phyloP scores from a whole-genome alignment of 2,113 vertebrate species.

The Shinisaurus crocodilurus region DNA sequence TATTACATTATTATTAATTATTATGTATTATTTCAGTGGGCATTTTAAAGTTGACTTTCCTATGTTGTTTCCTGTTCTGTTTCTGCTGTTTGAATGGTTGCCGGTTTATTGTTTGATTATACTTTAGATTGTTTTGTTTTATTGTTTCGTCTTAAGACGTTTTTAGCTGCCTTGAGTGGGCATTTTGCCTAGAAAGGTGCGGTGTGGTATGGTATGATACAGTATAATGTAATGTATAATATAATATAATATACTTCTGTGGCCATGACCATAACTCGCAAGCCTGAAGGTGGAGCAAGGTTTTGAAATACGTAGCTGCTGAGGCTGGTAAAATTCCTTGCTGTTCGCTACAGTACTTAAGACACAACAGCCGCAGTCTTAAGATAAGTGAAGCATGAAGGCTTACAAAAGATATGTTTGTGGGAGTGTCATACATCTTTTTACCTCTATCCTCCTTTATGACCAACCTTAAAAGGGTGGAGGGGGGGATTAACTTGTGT shows the following conservation, averaged over 20 bases:
- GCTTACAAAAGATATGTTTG: slow-evolving; percentile 43
- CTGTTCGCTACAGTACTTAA: background rate
- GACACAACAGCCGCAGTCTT: background rate
- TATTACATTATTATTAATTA: too few relatives aligned
- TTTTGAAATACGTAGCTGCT: slow-evolving; percentile 18
- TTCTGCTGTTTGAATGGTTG: background rate
- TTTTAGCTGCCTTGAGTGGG: background rate
- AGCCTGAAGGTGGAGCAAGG: background rate
- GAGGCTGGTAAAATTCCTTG: background rate
- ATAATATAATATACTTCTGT: background rate
- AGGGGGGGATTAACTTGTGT: slow-evolving; percentile 16
- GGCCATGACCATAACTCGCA: background rate
- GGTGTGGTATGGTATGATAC: background rate
- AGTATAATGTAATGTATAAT: background rate
- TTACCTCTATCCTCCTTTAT: slow-evolving; percentile 37
- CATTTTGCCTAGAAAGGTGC: background rate
- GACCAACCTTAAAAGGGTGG: background rate
- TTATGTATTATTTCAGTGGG: background rate
- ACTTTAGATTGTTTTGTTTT: background rate
- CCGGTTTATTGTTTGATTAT: background rate
- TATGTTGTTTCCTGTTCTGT: background rate
- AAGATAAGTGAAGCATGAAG: slow-evolving; percentile 17
- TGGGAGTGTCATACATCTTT: slow-evolving; percentile 26
- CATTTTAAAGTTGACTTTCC: background rate
- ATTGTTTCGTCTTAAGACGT: background rate